A percentile compares a stretch with the other conserved stretches of the same genome.
Evolutionary conservation across 1,140 invertebrate species (phyloP).

Genomic region (Camponotus floridanus): DNA sequence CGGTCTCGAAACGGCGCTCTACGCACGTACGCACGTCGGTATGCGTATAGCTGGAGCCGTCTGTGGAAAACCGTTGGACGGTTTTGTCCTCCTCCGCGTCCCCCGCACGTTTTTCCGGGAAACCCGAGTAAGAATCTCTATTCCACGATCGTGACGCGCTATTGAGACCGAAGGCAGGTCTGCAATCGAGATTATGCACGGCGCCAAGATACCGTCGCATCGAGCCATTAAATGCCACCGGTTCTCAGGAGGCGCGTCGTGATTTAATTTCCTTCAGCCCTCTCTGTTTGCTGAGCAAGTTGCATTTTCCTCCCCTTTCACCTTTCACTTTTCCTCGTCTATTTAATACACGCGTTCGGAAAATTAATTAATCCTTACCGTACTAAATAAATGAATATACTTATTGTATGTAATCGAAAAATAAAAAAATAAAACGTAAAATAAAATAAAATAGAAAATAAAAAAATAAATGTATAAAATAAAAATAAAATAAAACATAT

Average conservation of each 20-base stretch:
- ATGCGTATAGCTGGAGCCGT: constrained; percentile 49
- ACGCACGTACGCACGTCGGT: constrained; percentile 61
- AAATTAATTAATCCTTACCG: constrained; percentile 6
- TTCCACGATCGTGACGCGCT: constrained; percentile 58
- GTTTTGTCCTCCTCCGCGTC: background rate
- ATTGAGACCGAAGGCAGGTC: constrained; percentile 25
- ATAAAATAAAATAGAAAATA: no score
- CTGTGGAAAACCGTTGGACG: constrained; percentile 57
- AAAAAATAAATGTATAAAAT: no score
- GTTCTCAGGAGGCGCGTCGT: background rate
- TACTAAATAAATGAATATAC: no score
- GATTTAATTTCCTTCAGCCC: background rate
- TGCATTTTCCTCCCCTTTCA: background rate
- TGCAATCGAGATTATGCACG: constrained; percentile 54
- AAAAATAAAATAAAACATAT: background rate
- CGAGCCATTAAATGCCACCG: background rate
- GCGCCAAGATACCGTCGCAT: constrained; percentile 55
- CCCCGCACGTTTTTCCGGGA: constrained; percentile 60
- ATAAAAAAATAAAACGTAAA: no score
- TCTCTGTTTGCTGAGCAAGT: background rate
- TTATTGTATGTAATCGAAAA: no score
- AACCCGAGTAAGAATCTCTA: constrained; percentile 67
- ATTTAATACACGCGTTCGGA: background rate
- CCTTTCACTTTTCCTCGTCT: background rate
- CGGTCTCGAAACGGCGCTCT: constrained; percentile 65